Conservation (phyloP, 2,888 invertebrate species). For the Eucriotettix oculatus region DNA sequence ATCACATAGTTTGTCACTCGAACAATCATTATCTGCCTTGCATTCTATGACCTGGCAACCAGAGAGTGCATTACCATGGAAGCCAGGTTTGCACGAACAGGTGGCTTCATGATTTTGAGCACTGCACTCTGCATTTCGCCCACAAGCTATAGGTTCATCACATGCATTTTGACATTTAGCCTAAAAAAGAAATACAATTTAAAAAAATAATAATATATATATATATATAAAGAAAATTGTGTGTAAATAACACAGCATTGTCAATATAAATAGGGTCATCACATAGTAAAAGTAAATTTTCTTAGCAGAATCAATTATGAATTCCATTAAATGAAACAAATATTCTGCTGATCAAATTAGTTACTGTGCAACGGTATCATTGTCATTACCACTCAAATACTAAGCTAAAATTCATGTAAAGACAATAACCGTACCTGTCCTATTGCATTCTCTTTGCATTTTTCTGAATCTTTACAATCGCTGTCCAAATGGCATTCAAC, state of each 20-base stretch:
- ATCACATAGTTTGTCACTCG: constrained; percentile 69
- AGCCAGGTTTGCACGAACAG: constrained; percentile 65
- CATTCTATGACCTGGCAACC: constrained; percentile 74
- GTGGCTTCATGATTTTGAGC: constrained; percentile 54
- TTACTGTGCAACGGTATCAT: neutral
- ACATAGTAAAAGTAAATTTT: too few relatives aligned
- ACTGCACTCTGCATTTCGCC: constrained; percentile 65
- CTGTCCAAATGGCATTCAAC: constrained; percentile 51
- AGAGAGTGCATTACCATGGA: constrained; percentile 51
- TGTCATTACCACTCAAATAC: neutral
- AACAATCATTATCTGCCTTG: constrained; percentile 48
- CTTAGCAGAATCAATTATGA: too few relatives aligned
- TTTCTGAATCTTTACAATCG: constrained; percentile 58
- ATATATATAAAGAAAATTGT: too few relatives aligned
- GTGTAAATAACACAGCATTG: too few relatives aligned
- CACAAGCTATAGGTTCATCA: constrained; percentile 50
- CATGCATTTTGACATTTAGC: constrained; percentile 64
- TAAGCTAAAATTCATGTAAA: neutral
- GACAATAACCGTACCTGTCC: constrained; percentile 34
- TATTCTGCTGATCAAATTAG: too few relatives aligned
- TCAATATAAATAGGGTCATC: too few relatives aligned
- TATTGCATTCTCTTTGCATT: constrained; percentile 47
- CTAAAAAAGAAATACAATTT: constrained; percentile 14
- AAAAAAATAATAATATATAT: neutral
- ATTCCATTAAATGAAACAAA: too few relatives aligned